A percentile compares a stretch with the other conserved stretches of the same genome.
phyloP scores from a whole-genome alignment of 2,113 vertebrate species.

The Enhydra lutris region DNA sequence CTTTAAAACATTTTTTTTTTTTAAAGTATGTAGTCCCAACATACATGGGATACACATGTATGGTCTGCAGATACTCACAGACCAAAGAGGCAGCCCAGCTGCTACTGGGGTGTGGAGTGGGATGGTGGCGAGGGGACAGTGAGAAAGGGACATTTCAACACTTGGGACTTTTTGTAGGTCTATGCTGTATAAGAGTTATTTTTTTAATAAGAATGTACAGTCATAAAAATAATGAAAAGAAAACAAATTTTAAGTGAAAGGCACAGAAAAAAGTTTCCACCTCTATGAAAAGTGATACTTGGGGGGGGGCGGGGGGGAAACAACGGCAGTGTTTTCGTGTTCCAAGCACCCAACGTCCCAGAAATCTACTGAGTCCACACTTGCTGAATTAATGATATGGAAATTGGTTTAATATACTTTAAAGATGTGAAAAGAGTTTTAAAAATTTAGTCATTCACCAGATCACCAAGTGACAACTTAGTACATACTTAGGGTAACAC shows the following conservation, averaged over 20 bases:
- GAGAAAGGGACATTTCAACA: background rate
- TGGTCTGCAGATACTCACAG: accelerated
- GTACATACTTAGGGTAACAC: background rate
- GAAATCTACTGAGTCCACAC: background rate
- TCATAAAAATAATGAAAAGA: background rate
- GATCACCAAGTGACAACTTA: background rate
- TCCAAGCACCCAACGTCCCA: background rate
- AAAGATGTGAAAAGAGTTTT: background rate
- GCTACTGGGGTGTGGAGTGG: background rate
- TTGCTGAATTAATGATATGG: background rate
- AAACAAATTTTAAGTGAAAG: background rate
- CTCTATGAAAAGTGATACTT: background rate
- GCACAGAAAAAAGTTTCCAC: background rate
- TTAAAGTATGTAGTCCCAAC: background rate
- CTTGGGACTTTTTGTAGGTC: background rate
- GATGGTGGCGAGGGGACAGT: accelerated
- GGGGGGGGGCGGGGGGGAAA: background rate
- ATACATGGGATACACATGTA: too few relatives aligned
- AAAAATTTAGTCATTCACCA: background rate
- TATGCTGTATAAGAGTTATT: background rate
- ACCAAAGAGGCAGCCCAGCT: background rate
- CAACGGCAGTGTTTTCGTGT: background rate
- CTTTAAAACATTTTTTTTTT: background rate
- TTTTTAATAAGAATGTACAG: background rate
- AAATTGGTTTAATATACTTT: background rate